Percentiles rank a stretch among this genome's conserved stretches.
phyloP scores from a whole-genome alignment of 2,113 vertebrate genomes.

The Acinonyx jubatus region DNA sequence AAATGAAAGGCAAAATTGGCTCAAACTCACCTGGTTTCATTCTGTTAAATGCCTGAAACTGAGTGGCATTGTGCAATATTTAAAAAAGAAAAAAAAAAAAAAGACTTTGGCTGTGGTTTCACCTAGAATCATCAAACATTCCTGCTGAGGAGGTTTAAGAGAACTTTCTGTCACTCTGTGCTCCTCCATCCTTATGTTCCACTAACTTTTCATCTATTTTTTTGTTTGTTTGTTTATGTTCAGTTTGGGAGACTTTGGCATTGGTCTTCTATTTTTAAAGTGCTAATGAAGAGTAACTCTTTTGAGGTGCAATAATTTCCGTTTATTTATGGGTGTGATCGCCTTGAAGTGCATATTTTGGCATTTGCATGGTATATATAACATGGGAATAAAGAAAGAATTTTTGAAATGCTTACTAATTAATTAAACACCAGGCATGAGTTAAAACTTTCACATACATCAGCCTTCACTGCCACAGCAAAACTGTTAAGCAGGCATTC shows the following conservation, averaged over 20 bases:
- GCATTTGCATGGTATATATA: not conserved
- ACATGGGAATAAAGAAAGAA: not conserved
- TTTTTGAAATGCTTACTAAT: not conserved
- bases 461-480: not conserved
- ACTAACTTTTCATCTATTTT: not conserved
- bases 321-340: not conserved
- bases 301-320: not conserved
- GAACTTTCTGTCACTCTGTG: not conserved
- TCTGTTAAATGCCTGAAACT: constrained; percentile 73
- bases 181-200: not conserved
- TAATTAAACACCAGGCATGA: not conserved
- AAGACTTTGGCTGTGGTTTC: constrained; percentile 47
- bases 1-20: constrained; percentile 80
- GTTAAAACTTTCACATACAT: not conserved
- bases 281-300: not conserved
- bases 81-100: not conserved
- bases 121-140: constrained; percentile 48
- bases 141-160: constrained; percentile 39
- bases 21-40: constrained; percentile 77
- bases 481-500: not conserved
- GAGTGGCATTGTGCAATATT: constrained; percentile 73
- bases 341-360: not conserved
- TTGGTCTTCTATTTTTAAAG: not conserved
- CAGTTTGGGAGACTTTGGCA: not conserved
- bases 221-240: not conserved